Percentiles rank a stretch among this genome's conserved stretches.
These are phyloP conservation scores for Lepilemur septentrionalis DNA, from an alignment of 2,797 vertebrate species.

Conservation along the genomic window DNA sequence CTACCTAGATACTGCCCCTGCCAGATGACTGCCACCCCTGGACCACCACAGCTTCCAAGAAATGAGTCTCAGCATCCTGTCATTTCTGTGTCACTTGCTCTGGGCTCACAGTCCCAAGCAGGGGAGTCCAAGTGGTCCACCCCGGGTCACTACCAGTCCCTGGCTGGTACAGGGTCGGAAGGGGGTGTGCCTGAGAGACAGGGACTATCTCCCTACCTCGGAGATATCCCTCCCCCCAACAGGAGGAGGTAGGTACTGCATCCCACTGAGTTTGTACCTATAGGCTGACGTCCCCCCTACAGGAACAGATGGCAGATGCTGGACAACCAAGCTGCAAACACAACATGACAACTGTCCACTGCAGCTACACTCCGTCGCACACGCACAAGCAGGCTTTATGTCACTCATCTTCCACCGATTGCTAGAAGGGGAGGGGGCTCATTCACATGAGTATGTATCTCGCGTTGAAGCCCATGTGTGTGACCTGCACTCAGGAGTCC, in stretches of 20 bases:
- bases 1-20: no score
- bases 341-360: neutral
- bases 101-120: neutral
- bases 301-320: neutral
- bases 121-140: neutral
- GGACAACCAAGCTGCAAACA: neutral
- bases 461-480: neutral
- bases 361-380: neutral
- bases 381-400: neutral
- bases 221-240: neutral
- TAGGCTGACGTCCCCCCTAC: no score
- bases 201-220: neutral
- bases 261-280: neutral
- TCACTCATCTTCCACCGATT: fast-evolving
- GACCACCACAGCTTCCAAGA: neutral
- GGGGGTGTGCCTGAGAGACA: neutral
- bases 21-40: neutral
- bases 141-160: neutral
- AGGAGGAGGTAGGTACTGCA: neutral
- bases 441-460: neutral
- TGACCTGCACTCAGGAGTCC: neutral
- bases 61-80: neutral
- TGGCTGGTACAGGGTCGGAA: neutral
- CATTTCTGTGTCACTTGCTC: neutral
- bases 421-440: neutral